Evolutionary conservation across 1,140 invertebrate species (phyloP).

Genomic region (Gonatopus flavifemur): DNA sequence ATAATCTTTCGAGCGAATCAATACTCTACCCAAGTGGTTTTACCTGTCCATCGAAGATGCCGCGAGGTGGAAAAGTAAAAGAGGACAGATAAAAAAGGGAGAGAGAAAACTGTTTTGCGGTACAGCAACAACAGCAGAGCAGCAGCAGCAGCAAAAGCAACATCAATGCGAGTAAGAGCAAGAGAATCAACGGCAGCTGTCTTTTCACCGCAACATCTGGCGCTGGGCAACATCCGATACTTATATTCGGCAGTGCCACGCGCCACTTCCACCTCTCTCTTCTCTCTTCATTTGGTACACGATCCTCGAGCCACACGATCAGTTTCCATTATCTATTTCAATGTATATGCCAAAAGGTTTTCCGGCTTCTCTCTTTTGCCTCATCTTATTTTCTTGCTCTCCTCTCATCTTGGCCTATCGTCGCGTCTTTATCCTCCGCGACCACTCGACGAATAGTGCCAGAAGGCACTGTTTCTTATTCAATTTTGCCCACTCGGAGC

Average conservation of each 20-base stretch:
- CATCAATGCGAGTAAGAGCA: conserved; percentile 22
- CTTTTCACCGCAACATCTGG: conserved; percentile 38
- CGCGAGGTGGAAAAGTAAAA: too few relatives aligned
- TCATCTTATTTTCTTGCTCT: neutral
- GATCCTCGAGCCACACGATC: too few relatives aligned
- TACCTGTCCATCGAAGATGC: too few relatives aligned
- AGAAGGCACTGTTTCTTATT: neutral
- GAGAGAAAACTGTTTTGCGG: too few relatives aligned
- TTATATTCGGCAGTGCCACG: conserved; percentile 36
- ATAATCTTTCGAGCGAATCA: too few relatives aligned
- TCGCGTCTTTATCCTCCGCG: neutral
- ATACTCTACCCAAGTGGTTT: too few relatives aligned
- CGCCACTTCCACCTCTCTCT: conserved; percentile 30
- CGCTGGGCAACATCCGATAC: conserved; percentile 30
- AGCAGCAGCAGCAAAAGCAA: conserved; percentile 28
- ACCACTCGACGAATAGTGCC: neutral
- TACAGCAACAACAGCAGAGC: too few relatives aligned
- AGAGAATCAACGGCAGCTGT: conserved; percentile 30
- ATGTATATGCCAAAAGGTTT: too few relatives aligned
- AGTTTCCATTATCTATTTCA: too few relatives aligned
- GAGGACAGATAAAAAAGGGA: too few relatives aligned
- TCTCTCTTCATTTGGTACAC: neutral
- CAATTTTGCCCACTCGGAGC: too few relatives aligned
- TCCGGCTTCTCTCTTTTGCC: too few relatives aligned
- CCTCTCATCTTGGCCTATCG: conserved; percentile 4